A percentile compares a stretch with the other conserved stretches of the same genome.
Evolutionary conservation across 92 coral and sea anemone genomes (phyloP).

Genomic region (Virgularia gustaviana): DNA sequence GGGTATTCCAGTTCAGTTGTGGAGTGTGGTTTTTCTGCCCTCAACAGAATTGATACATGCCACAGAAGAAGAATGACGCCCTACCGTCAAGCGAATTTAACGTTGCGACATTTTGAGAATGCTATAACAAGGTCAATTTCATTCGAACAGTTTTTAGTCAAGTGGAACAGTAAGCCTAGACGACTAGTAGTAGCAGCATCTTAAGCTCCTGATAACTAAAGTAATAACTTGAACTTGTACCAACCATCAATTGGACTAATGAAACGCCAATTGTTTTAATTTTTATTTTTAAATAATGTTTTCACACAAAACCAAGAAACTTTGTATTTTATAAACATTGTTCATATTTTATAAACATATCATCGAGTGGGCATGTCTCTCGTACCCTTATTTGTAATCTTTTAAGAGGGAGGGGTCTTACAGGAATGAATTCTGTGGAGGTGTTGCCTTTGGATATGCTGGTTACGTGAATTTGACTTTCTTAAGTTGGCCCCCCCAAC

Average conservation of each 20-base stretch:
- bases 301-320: conserved; percentile 14
- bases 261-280: neutral
- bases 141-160: conserved; percentile 26
- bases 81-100: neutral
- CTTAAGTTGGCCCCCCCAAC: no score
- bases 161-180: conserved; percentile 31
- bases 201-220: neutral
- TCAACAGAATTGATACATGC: conserved; percentile 8
- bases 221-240: neutral
- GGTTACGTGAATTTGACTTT: no score
- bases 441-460: no score
- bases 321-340: no score
- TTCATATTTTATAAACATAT: no score
- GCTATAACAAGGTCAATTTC: conserved; percentile 11
- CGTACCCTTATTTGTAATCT: no score
- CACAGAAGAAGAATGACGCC: conserved; percentile 22
- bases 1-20: neutral
- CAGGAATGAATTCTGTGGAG: no score
- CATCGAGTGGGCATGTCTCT: no score
- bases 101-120: conserved; percentile 28
- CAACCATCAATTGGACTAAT: neutral
- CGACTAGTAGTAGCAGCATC: conserved; percentile 3
- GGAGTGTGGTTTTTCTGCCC: neutral
- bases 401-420: no score
- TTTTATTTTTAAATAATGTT: neutral